phyloP scores from a whole-genome alignment of 2,113 vertebrate genomes.

The Labeo catla region DNA sequence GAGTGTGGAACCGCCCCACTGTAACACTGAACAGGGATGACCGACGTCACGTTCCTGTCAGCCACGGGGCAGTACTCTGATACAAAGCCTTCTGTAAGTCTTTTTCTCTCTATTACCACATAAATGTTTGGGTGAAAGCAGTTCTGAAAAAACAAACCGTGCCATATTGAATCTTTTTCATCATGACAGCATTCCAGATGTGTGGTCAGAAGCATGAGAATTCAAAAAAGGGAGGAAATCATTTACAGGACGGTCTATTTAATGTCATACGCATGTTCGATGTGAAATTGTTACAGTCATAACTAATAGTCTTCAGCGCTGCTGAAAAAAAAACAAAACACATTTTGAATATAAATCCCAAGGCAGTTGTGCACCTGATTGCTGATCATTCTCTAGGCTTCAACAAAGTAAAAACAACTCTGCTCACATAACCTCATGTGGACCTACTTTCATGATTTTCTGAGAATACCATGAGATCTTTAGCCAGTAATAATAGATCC shows the following conservation, averaged over 20 bases:
- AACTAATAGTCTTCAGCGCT: constrained; percentile 5
- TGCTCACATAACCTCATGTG: constrained; percentile 34
- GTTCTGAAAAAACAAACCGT: constrained; percentile 17
- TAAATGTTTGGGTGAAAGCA: constrained; percentile 26
- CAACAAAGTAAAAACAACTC: constrained; percentile 8
- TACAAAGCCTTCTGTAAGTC: constrained; percentile 30
- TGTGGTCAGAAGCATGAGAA: constrained; percentile 25
- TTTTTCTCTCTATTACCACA: constrained; percentile 5
- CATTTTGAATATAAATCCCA: constrained; percentile 2
- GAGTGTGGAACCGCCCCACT: not conserved
- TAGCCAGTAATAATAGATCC: constrained; percentile 51
- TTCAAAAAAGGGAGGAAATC: not conserved
- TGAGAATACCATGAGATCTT: constrained; percentile 52
- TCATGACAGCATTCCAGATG: constrained; percentile 24
- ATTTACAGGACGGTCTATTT: constrained; percentile 41
- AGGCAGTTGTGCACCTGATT: constrained; percentile 13
- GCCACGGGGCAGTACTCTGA: not conserved
- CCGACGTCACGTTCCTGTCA: not conserved
- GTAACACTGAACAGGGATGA: constrained; percentile 20
- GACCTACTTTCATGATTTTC: constrained; percentile 55
- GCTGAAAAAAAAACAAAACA: not conserved
- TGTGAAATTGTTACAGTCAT: constrained; percentile 21
- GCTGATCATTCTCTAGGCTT: constrained; percentile 25
- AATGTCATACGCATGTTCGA: not conserved
- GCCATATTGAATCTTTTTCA: constrained; percentile 37